phyloP scores from a whole-genome alignment of 30 jellyfish, hydroid and myxozoan species.

The Cassiopea andromeda region DNA sequence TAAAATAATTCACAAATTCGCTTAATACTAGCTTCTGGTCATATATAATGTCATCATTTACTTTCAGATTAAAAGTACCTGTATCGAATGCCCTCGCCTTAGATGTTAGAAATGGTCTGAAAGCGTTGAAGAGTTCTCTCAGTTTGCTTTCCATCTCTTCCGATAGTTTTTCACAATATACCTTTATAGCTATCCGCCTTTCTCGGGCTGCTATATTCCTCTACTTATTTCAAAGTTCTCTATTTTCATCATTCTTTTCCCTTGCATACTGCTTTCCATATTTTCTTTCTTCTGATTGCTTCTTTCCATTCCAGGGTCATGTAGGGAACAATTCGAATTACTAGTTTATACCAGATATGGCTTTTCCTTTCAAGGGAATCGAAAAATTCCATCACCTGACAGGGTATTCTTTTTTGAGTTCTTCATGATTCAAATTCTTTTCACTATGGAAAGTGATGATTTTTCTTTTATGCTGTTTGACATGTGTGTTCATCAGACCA shows the following conservation, averaged over 20 bases:
- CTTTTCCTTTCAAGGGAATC: not conserved
- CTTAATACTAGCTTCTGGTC: constrained; percentile 49
- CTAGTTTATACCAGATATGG: constrained; percentile 41
- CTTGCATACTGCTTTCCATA: constrained; percentile 35
- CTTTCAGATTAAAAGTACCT: constrained; percentile 31
- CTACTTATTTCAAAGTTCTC: constrained; percentile 16
- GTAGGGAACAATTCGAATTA: constrained; percentile 44
- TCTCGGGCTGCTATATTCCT: constrained; percentile 44
- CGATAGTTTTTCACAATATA: constrained; percentile 45
- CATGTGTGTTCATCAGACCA: too few species aligned
- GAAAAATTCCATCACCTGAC: too few species aligned
- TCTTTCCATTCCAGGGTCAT: constrained; percentile 43
- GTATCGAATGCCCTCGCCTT: constrained; percentile 14
- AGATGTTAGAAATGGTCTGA: constrained; percentile 50
- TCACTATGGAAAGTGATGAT: too few species aligned
- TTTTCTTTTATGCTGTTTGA: too few species aligned
- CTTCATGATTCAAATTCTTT: too few species aligned
- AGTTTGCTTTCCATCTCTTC: constrained; percentile 55
- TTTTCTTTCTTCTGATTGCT: constrained; percentile 41
- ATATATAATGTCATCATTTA: constrained; percentile 33
- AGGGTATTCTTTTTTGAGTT: too few species aligned
- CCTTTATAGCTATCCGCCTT: constrained; percentile 56
- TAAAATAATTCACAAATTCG: constrained; percentile 28
- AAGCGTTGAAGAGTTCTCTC: constrained; percentile 57
- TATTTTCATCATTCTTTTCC: constrained; percentile 15